Conservation (phyloP, 2,113 vertebrate genomes). For the Heterotis niloticus region DNA sequence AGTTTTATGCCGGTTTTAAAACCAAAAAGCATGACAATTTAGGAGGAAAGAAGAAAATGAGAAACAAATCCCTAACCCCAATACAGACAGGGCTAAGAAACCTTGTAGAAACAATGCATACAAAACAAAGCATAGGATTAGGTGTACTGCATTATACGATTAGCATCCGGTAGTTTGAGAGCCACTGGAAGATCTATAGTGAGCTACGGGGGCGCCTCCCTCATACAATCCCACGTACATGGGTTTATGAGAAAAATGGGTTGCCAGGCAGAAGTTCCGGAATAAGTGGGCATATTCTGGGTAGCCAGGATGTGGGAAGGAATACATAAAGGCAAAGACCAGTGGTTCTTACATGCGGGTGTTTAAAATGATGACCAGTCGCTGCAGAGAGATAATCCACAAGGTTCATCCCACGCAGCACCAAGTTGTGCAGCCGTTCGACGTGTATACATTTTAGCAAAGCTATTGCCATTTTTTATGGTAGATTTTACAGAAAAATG, state of each 20-base stretch:
- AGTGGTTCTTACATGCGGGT: background rate
- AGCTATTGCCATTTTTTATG: no score
- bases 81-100: constrained; percentile 1
- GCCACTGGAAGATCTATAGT: no score
- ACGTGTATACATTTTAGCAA: background rate
- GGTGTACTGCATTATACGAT: background rate
- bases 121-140: background rate
- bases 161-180: background rate
- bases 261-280: background rate
- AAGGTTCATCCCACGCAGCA: constrained; percentile 1
- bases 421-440: background rate
- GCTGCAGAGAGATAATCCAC: constrained; percentile 10
- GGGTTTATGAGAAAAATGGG: background rate
- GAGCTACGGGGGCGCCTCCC: background rate
- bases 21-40: constrained; percentile 2
- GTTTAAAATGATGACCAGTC: constrained; percentile 15
- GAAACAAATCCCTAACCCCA: constrained; percentile 4
- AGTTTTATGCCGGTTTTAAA: background rate
- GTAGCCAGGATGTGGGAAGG: constrained; percentile 6
- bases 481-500: no score
- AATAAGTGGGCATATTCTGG: background rate
- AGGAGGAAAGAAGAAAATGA: background rate
- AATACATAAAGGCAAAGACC: background rate
- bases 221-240: background rate
- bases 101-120: background rate